Evolutionary conservation across 2,113 vertebrate genomes (phyloP).

Genomic region (Tichodroma muraria): DNA sequence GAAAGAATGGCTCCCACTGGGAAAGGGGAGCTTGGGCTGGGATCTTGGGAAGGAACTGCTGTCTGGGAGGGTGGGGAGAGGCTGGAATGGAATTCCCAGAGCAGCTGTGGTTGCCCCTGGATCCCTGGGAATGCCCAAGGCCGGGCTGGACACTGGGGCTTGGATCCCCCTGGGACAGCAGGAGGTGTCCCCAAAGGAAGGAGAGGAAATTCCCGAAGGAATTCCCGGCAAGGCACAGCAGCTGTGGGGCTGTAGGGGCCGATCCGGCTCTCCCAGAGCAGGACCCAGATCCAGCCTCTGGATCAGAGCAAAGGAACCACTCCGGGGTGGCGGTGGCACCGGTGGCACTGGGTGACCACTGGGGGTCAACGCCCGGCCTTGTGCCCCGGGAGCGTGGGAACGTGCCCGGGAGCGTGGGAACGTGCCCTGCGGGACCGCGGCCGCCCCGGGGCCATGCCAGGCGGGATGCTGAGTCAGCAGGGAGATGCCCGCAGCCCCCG

Average conservation of each 20-base stretch:
- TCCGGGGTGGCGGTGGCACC: too few relatives aligned
- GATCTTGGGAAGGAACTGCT: neutral
- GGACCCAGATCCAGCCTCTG: neutral
- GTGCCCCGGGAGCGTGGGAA: too few relatives aligned
- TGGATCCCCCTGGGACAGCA: rapidly evolving
- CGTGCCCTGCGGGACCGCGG: neutral
- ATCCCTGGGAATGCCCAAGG: neutral
- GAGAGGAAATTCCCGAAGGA: neutral
- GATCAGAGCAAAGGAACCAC: too few relatives aligned
- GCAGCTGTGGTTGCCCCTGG: neutral
- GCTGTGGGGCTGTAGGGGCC: rapidly evolving
- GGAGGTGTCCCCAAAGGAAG: neutral
- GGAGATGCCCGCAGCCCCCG: neutral
- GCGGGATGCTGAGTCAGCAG: neutral
- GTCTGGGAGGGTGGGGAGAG: neutral
- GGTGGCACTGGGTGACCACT: neutral
- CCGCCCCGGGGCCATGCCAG: rapidly evolving
- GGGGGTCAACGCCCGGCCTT: neutral
- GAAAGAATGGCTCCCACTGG: neutral
- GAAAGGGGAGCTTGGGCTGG: neutral
- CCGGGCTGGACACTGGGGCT: rapidly evolving
- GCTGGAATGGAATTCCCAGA: neutral
- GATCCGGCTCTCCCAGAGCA: neutral
- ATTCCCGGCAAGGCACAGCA: rapidly evolving
- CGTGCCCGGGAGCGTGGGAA: neutral